phyloP scores from a whole-genome alignment of 2,888 invertebrate species.

The Drosophila hamatofila region DNA sequence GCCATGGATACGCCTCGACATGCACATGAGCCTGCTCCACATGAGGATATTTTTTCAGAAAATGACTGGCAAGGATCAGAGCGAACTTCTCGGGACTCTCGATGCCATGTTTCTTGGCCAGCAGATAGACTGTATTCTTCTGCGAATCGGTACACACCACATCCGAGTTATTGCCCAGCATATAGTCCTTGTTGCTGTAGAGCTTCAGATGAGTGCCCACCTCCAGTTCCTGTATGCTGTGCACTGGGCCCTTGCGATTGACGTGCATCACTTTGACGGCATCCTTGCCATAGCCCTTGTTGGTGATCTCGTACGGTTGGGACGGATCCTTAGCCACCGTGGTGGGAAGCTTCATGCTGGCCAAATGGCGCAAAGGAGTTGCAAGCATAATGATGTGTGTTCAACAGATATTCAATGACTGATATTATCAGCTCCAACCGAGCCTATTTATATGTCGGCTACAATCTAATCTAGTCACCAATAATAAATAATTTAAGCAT shows the following conservation, averaged over 20 bases:
- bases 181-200: conserved; percentile 89
- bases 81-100: conserved; percentile 92
- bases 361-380: conserved; percentile 59
- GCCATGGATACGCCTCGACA: conserved; percentile 92
- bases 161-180: conserved; percentile 89
- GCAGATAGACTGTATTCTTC: conserved; percentile 92
- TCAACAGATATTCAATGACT: background rate
- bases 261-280: conserved; percentile 91
- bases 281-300: conserved; percentile 88
- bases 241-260: conserved; percentile 88
- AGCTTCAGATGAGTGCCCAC: conserved; percentile 90
- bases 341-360: background rate
- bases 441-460: background rate
- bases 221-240: conserved; percentile 91
- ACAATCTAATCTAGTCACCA: background rate
- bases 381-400: conserved; percentile 69
- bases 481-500: background rate
- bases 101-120: conserved; percentile 92
- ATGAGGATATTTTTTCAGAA: conserved; percentile 91
- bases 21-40: conserved; percentile 89
- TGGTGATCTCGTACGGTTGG: conserved; percentile 75
- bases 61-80: conserved; percentile 90
- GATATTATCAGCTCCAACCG: background rate
- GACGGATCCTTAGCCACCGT: conserved; percentile 18
- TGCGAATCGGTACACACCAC: conserved; percentile 93